These are phyloP conservation scores for Butorides virescens DNA, from an alignment of 2,113 vertebrate genomes.

Conservation along the genomic window DNA sequence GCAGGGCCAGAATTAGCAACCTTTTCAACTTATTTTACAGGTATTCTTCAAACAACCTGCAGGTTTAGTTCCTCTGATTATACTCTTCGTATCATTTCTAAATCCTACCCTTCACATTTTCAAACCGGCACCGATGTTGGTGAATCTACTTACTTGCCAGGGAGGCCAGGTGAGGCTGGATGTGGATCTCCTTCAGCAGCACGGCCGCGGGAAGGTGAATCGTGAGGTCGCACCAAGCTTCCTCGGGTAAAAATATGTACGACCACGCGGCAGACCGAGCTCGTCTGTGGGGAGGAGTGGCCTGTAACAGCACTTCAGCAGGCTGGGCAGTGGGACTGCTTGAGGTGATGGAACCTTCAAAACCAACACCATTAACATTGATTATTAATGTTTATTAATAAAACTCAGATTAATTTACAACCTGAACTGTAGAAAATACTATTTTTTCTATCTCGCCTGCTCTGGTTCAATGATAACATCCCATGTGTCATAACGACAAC, in stretches of 20 bases:
- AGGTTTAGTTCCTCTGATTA: background rate
- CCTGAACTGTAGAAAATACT: background rate
- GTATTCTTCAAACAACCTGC: background rate
- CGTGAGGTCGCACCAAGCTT: slow-evolving; percentile 99
- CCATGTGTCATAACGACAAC: background rate
- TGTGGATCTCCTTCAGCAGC: slow-evolving; percentile 96
- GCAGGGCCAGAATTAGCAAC: background rate
- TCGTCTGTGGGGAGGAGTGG: slow-evolving; percentile 92
- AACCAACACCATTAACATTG: background rate
- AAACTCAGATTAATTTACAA: background rate
- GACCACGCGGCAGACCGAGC: slow-evolving; percentile 98
- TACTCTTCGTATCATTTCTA: background rate
- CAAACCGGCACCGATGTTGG: background rate
- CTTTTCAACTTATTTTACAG: background rate
- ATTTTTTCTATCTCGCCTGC: background rate
- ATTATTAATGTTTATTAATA: background rate
- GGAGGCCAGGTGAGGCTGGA: slow-evolving; percentile 96
- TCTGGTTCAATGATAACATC: background rate
- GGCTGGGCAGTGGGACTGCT: slow-evolving; percentile 98
- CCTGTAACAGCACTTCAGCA: slow-evolving; percentile 95
- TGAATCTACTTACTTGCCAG: slow-evolving; percentile 87
- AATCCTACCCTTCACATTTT: background rate
- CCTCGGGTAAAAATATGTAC: slow-evolving; percentile 96
- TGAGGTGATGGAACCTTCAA: slow-evolving; percentile 94
- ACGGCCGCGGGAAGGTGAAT: slow-evolving; percentile 97